Evolutionary conservation across 1,140 invertebrate species (phyloP).

Genomic region (Latrodectus geometricus): DNA sequence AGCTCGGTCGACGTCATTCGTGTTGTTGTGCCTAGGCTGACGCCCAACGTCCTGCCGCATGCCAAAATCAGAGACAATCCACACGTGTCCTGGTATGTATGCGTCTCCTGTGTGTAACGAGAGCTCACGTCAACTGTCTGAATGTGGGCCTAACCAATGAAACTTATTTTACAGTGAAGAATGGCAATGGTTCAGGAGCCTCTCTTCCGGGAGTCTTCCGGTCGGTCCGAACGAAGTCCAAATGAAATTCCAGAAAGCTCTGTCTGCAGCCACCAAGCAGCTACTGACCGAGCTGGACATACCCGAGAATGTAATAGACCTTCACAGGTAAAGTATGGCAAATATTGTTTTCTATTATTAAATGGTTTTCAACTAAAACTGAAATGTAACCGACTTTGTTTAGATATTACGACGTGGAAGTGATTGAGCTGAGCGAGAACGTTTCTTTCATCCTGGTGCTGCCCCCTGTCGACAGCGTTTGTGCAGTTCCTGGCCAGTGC

Average conservation of each 20-base stretch:
- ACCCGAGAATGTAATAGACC: conserved; percentile 44
- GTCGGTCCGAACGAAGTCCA: conserved; percentile 63
- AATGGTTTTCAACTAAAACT: too few species aligned
- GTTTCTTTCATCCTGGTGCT: conserved; percentile 91
- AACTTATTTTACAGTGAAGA: conserved; percentile 79
- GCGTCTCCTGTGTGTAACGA: background rate
- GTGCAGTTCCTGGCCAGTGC: conserved; percentile 87
- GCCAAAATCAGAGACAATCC: conserved; percentile 93
- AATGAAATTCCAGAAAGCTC: conserved; percentile 66
- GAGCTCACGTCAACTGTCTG: too few species aligned
- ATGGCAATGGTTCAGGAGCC: conserved; percentile 78
- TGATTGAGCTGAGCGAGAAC: conserved; percentile 87
- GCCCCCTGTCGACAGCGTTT: conserved; percentile 89
- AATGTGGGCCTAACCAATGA: background rate
- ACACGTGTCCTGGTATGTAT: conserved; percentile 89
- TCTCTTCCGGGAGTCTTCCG: conserved; percentile 63
- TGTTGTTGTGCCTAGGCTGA: conserved; percentile 89
- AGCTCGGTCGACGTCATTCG: conserved; percentile 94
- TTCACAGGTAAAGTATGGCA: conserved; percentile 46
- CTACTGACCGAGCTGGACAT: conserved; percentile 66
- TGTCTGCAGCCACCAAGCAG: conserved; percentile 66
- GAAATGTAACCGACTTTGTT: too few species aligned
- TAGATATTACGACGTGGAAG: conserved; percentile 89
- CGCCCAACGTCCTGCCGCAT: conserved; percentile 93
- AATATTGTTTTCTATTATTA: background rate